These are phyloP conservation scores for Tyto alba DNA, from an alignment of 2,113 vertebrate genomes.

Conservation along the genomic window DNA sequence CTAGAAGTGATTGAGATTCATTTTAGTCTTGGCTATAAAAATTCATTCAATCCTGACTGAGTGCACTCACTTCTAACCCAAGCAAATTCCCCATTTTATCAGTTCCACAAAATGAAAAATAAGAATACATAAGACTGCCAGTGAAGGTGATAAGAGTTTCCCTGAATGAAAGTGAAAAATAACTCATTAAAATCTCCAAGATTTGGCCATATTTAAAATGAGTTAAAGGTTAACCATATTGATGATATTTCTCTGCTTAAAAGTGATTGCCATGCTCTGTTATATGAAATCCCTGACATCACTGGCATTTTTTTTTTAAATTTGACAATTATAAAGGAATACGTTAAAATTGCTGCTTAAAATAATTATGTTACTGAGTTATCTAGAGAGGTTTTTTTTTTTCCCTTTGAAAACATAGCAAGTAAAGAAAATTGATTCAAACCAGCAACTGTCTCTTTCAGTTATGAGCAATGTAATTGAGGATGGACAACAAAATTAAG, in stretches of 20 bases:
- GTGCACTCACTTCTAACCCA: background rate
- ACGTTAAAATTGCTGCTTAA: background rate
- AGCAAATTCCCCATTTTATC: background rate
- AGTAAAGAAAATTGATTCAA: background rate
- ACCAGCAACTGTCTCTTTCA: background rate
- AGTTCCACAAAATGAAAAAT: background rate
- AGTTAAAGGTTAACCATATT: background rate
- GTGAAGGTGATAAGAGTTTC: background rate
- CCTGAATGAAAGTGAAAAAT: background rate
- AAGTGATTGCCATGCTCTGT: background rate
- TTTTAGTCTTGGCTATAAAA: background rate
- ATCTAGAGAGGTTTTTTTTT: background rate
- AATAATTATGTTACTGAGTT: background rate
- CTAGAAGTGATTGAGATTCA: background rate
- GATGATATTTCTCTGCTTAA: background rate
- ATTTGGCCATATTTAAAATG: background rate
- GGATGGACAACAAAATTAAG: conserved; percentile 24
- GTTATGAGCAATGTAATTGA: background rate
- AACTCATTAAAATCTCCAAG: background rate
- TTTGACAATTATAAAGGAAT: background rate
- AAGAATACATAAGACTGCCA: background rate
- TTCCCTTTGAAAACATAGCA: background rate
- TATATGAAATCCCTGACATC: background rate
- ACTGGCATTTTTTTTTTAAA: background rate
- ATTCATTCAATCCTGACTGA: background rate